Evolutionary conservation across 2,113 vertebrate genomes (phyloP), one percentile per base, ranked within the genome.

Genomic region (Centropristis striata): DNA sequence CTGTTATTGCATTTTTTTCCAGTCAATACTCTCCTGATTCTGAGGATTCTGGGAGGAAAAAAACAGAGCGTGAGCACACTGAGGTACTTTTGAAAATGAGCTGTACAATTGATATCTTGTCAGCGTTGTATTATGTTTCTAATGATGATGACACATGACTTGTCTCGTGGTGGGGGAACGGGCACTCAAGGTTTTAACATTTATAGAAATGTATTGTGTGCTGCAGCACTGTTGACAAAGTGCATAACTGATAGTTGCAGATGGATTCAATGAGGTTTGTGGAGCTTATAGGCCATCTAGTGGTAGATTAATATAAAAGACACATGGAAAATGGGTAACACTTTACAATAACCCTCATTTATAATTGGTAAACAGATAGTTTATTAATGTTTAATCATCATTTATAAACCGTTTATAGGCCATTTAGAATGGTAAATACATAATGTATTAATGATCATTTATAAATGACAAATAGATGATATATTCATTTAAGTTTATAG

Each of bases 31-130:
- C 66, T 78, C 57, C 81, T 55, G 68, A 86, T 82, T 76, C 72
- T 13, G 41, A 63, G 44, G 50, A 76, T 63, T 81, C 14, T 47
- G 15, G 58, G 51, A 51, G 50, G 41, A 20, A 32, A 71, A 77
- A 61, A 13, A 20, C 37, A 39, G 53, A 1, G 47, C 7, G 47
- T 7, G 16, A 78, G 57, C 21, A 73, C 1, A 14, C 66, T 20
- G 53, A 73, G 80, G 75, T 85, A 80, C 86, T 90, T 90, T 71
- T 90, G 71, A 91, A 85, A 89, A 92, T 89, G 88, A 90, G 81
- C 66, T 53, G 71, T 63, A 74, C 59, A 82, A 91, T 84, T 80
- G 85, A 90, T 77, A 78, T 90, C 75, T 83, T 90, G 84, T 90
- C 85, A 90, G 75, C 63, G 23, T 70, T 67, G 23, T 61, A 64